Evolutionary conservation across 2,888 invertebrate species (phyloP).

Genomic region (Parochlus steinenii): DNA sequence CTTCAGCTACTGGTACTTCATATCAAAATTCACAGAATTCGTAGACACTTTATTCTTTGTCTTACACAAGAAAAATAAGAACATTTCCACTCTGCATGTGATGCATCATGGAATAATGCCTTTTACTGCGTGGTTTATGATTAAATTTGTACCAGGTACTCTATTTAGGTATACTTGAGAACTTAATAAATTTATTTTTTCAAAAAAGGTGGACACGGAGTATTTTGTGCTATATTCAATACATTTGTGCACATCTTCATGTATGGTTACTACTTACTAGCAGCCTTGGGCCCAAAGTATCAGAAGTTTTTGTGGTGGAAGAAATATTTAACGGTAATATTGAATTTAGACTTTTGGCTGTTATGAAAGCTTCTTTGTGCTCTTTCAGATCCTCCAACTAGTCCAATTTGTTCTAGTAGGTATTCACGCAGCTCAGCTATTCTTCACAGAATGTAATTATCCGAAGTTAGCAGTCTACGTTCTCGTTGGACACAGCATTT

Average conservation of each 20-base stretch:
- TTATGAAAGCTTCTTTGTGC: too few relatives aligned
- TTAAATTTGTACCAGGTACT: slow-evolving; percentile 78
- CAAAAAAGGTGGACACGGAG: too few relatives aligned
- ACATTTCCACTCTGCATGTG: slow-evolving; percentile 80
- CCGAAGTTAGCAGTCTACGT: slow-evolving; percentile 78
- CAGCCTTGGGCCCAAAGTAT: slow-evolving; percentile 74
- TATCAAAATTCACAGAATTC: slow-evolving; percentile 89
- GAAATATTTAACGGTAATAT: slow-evolving; percentile 76
- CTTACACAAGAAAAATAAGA: slow-evolving; percentile 80
- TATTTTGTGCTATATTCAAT: too few relatives aligned
- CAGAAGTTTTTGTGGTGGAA: slow-evolving; percentile 93
- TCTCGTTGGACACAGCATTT: slow-evolving; percentile 81
- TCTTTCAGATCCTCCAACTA: too few relatives aligned
- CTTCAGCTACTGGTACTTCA: slow-evolving; percentile 88
- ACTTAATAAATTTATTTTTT: too few relatives aligned
- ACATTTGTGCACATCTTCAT: too few relatives aligned
- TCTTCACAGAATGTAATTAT: slow-evolving; percentile 71
- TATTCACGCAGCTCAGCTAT: slow-evolving; percentile 77
- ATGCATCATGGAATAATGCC: slow-evolving; percentile 95
- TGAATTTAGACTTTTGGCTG: slow-evolving; percentile 44
- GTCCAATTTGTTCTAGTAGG: slow-evolving; percentile 79
- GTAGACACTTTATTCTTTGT: slow-evolving; percentile 90
- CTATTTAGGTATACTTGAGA: too few relatives aligned
- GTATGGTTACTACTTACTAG: slow-evolving; percentile 81
- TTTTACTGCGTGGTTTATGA: slow-evolving; percentile 81